Conservation (phyloP, 2,888 invertebrate genomes). For the Troglohyphantes excavatus region DNA sequence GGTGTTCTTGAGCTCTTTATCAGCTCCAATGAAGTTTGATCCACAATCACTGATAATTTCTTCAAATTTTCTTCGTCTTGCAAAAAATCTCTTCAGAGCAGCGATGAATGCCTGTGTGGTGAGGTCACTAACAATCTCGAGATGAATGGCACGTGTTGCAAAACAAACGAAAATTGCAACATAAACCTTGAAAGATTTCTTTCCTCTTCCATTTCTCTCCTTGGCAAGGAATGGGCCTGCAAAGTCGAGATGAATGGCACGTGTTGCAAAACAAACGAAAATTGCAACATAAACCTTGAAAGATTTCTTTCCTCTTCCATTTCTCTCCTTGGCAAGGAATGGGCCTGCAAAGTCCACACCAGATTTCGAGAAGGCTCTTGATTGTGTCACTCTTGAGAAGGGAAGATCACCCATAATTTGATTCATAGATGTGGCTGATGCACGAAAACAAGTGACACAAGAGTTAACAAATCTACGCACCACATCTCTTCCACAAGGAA, state of each 20-base stretch:
- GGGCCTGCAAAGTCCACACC: slow-evolving; percentile 12
- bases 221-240: slow-evolving; percentile 10
- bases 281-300: too few species aligned
- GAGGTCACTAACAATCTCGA: slow-evolving; percentile 21
- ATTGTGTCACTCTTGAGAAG: neutral
- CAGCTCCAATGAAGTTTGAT: slow-evolving; percentile 9
- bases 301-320: too few species aligned
- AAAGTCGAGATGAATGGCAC: too few species aligned
- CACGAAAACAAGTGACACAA: neutral
- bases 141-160: slow-evolving; percentile 5
- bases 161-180: slow-evolving; percentile 35
- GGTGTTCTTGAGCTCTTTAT: neutral
- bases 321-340: too few species aligned
- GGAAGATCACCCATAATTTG: neutral
- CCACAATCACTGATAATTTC: slow-evolving; percentile 28
- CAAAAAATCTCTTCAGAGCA: slow-evolving; percentile 12
- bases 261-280: too few species aligned
- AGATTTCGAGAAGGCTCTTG: neutral
- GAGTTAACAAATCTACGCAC: too few species aligned
- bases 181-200: slow-evolving; percentile 24
- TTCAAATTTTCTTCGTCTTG: neutral
- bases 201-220: neutral
- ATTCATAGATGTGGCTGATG: neutral
- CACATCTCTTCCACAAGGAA: too few species aligned
- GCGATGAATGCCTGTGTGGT: slow-evolving; percentile 30